Evolutionary conservation across 2,888 invertebrate genomes (phyloP), one percentile per base, ranked within the genome.

Genomic region (Eupeodes latifasciatus): DNA sequence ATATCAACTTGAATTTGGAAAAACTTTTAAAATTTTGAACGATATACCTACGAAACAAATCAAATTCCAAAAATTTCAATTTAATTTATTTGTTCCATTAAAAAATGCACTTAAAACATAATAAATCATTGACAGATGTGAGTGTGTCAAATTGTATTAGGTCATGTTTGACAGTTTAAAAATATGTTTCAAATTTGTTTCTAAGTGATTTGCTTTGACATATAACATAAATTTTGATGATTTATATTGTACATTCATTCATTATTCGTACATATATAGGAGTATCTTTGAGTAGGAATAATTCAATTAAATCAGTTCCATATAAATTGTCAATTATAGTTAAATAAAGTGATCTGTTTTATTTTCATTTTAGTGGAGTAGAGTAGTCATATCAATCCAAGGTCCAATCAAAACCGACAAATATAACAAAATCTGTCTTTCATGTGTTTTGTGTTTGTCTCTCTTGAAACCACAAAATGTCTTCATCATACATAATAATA

Each of bases 271-370:
- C 2, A 27, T 3, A 2, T 27, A 27, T 3, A 27, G 27, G 3
- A 34, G 40, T 40, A 40, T 27, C 27, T 27, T 4, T 4, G 40
- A 40, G 27, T 40, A 9, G 6, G 6, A 5, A 57, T 76, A 83
- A 84, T 80, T 80, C 16, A 87, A 84, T 87, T 80, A 87, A 84
- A 87, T 77, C 84, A 81, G 47, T 84, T 87, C 87, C 55, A 74
- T 80, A 84, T 87, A 81, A 81, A 69, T 87, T 80, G 80, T 84
- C 87, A 87, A 87, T 87, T 87, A 64, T 14, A 67, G 61, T 51
- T 47, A 19, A 67, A 72, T 66, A 80, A 59, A 84, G 57, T 64
- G 71, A 75, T 49, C 19, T 67, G 11, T 19, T 47, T 47, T 27
- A 19, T 64, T 64, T 44, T 64, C 47, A 44, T 19, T n/a, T 5